A percentile compares a stretch with the other conserved stretches of the same genome.
Conservation (phyloP, 2,888 invertebrate genomes). For the Norana najaformis region DNA sequence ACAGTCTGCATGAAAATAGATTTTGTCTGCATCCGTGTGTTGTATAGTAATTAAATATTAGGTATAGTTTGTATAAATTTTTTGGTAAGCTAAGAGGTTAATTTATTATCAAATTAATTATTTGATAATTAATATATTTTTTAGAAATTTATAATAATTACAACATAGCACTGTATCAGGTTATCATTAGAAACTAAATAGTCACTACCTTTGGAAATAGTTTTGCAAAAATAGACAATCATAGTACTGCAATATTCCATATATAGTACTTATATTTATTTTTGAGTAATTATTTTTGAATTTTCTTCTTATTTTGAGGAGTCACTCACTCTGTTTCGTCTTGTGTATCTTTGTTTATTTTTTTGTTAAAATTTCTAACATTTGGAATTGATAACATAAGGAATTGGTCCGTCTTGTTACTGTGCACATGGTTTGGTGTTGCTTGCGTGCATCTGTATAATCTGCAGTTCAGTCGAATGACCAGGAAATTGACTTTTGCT, state of each 20-base stretch:
- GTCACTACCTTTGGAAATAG: background rate
- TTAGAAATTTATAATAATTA: too few species aligned
- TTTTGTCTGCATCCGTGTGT: background rate
- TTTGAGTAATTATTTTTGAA: background rate
- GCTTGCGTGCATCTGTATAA: background rate
- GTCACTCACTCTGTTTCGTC: background rate
- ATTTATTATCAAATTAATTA: background rate
- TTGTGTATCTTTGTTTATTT: too few species aligned
- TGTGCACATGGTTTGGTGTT: too few species aligned
- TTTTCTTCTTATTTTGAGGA: background rate
- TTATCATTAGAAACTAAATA: background rate
- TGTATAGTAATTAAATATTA: background rate
- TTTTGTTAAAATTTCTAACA: too few species aligned
- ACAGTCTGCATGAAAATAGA: background rate
- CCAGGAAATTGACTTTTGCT: background rate
- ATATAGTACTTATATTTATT: background rate
- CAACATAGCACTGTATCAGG: too few species aligned
- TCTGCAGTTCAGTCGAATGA: background rate
- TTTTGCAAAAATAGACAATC: too few species aligned
- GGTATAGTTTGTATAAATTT: background rate
- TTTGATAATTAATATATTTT: background rate
- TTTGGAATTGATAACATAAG: too few species aligned
- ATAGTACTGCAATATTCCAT: background rate
- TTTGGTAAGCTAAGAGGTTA: background rate
- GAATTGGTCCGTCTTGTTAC: too few species aligned